A percentile compares a stretch with the other conserved stretches of the same genome.
Evolutionary conservation across 2,113 vertebrate genomes (phyloP).

Genomic region (Notarius quadriscutis): DNA sequence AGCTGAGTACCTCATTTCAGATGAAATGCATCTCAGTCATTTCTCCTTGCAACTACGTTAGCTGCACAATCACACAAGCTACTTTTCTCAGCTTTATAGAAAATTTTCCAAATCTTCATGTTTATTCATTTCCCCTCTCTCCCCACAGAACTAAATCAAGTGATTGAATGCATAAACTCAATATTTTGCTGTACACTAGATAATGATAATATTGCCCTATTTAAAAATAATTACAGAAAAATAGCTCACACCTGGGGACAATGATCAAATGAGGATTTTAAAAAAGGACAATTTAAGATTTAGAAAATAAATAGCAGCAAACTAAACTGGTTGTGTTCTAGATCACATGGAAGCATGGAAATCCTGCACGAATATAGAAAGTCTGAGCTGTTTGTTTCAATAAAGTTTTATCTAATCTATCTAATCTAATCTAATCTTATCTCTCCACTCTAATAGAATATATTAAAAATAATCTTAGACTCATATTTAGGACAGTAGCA

Average conservation of each 20-base stretch:
- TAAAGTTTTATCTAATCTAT: too few species aligned
- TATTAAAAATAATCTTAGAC: not conserved
- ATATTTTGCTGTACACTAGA: not conserved
- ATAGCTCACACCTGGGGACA: not conserved
- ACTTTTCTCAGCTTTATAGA: slow-evolving; percentile 3
- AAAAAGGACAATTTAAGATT: not conserved
- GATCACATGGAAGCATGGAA: not conserved
- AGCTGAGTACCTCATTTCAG: not conserved
- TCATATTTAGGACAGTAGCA: not conserved
- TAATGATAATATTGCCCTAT: not conserved
- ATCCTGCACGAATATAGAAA: not conserved
- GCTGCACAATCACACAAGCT: not conserved
- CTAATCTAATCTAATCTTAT: not conserved
- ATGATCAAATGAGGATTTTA: not conserved
- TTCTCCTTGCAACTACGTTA: not conserved
- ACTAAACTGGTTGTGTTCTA: not conserved
- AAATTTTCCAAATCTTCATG: too few species aligned
- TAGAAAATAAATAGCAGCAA: not conserved
- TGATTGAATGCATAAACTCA: not conserved
- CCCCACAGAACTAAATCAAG: not conserved
- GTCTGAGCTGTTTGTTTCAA: not conserved
- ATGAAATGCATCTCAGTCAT: not conserved
- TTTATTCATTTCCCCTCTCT: not conserved
- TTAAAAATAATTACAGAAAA: not conserved
- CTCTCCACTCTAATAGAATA: not conserved